Evolutionary conservation across 2,797 vertebrate genomes (phyloP).

Genomic region (Peromyscus attwateri): DNA sequence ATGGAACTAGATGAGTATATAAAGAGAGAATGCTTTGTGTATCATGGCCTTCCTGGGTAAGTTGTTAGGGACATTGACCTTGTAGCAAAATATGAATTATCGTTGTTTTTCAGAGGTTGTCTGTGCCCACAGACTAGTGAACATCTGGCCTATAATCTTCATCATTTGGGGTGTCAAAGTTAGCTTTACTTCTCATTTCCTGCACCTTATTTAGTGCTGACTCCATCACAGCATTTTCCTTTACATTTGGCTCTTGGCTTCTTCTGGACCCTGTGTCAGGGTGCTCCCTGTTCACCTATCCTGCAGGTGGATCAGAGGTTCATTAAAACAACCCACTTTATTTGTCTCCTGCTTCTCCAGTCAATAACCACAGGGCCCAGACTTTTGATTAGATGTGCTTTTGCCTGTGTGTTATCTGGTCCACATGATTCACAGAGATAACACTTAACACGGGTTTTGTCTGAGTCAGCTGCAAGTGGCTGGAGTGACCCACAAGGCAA

Average conservation of each 20-base stretch:
- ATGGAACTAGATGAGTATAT: background rate
- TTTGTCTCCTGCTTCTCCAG: conserved; percentile 54
- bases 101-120: conserved; percentile 18
- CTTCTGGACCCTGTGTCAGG: background rate
- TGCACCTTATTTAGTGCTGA: background rate
- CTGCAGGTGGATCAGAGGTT: conserved; percentile 33
- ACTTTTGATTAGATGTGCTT: conserved; percentile 57
- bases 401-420: conserved; percentile 60
- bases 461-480: conserved; percentile 13
- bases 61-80: background rate
- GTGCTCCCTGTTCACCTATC: background rate
- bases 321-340: conserved; percentile 58
- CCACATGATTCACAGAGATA: conserved; percentile 35
- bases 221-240: background rate
- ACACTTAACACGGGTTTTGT: conserved; percentile 61
- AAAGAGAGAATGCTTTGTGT: background rate
- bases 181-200: conserved; percentile 10
- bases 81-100: conserved; percentile 17
- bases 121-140: background rate
- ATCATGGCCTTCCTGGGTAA: background rate
- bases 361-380: conserved; percentile 38
- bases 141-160: conserved; percentile 18
- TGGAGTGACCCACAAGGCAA: conserved; percentile 61
- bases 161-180: conserved; percentile 11
- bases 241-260: background rate